Evolutionary conservation across 1,140 invertebrate genomes (phyloP).

Genomic region (Apocrypta bakeri): DNA sequence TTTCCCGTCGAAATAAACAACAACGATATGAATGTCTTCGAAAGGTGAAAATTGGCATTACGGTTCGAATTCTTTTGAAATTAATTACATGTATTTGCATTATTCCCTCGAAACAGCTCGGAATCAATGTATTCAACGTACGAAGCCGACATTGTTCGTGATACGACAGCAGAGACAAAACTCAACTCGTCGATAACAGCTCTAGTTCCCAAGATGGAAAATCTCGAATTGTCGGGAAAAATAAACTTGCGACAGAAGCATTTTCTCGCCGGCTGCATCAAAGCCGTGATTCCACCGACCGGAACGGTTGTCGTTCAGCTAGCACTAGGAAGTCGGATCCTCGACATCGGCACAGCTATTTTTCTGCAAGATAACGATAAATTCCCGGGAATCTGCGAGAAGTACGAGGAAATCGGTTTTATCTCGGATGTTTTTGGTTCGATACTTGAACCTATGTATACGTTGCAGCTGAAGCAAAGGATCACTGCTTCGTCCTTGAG

Average conservation of each 20-base stretch:
- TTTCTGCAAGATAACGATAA: not conserved
- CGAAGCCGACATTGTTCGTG: not conserved
- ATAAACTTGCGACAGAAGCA: not conserved
- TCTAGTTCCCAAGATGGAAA: conserved; percentile 6
- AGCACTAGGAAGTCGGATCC: not conserved
- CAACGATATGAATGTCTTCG: not conserved
- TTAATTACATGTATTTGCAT: too few species aligned
- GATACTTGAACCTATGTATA: conserved; percentile 55
- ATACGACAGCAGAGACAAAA: too few species aligned
- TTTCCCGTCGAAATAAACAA: too few species aligned
- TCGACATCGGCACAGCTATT: conserved; percentile 6
- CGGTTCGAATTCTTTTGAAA: not conserved
- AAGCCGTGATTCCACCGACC: not conserved
- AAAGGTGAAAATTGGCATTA: not conserved
- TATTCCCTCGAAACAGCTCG: too few species aligned
- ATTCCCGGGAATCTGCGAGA: not conserved
- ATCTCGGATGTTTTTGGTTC: conserved; percentile 59
- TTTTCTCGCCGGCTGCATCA: conserved; percentile 13
- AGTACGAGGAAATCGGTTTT: conserved; percentile 41
- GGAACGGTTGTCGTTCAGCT: conserved; percentile 7
- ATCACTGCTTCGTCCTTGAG: not conserved
- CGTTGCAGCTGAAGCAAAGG: conserved; percentile 22
- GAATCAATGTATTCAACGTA: not conserved
- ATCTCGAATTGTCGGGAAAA: not conserved
- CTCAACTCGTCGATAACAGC: not conserved